Conservation (phyloP, 1,140 invertebrate genomes). For the Zaprionus gabonicus region DNA sequence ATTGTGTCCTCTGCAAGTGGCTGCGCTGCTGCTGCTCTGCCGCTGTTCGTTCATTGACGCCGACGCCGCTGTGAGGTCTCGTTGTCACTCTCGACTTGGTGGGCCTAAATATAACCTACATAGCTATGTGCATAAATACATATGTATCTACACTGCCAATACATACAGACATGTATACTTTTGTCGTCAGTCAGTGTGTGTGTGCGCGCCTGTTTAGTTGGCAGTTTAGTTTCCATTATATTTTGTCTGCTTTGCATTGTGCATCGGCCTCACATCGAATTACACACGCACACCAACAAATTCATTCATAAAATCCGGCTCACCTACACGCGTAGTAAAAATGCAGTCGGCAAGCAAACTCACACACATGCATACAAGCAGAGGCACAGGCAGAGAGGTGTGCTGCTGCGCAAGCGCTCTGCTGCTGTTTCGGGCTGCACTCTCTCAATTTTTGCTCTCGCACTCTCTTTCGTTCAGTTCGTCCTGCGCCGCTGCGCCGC, state of each 20-base stretch:
- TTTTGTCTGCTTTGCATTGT: slow-evolving; percentile 36
- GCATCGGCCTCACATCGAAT: slow-evolving; percentile 22
- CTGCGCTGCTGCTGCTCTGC: background rate
- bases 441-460: slow-evolving; percentile 4
- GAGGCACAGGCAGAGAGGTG: background rate
- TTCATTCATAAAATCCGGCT: slow-evolving; percentile 82
- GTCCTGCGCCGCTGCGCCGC: slow-evolving; percentile 39
- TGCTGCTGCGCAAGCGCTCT: slow-evolving; percentile 68
- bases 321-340: slow-evolving; percentile 80
- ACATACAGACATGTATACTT: background rate
- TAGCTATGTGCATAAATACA: background rate
- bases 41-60: slow-evolving; percentile 15
- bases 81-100: slow-evolving; percentile 30
- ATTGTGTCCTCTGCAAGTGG: slow-evolving; percentile 7
- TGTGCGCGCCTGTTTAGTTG: slow-evolving; percentile 2
- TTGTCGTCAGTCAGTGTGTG: slow-evolving; percentile 4
- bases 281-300: slow-evolving; percentile 57
- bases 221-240: slow-evolving; percentile 33
- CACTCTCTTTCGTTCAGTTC: slow-evolving; percentile 37
- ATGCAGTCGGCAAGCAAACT: slow-evolving; percentile 47
- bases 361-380: background rate
- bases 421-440: slow-evolving; percentile 12
- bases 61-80: slow-evolving; percentile 7
- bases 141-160: background rate
- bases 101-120: slow-evolving; percentile 31